A percentile compares a stretch with the other conserved stretches of the same genome.
Conservation (phyloP, 2,888 invertebrate species). For the Pteria penguin region DNA sequence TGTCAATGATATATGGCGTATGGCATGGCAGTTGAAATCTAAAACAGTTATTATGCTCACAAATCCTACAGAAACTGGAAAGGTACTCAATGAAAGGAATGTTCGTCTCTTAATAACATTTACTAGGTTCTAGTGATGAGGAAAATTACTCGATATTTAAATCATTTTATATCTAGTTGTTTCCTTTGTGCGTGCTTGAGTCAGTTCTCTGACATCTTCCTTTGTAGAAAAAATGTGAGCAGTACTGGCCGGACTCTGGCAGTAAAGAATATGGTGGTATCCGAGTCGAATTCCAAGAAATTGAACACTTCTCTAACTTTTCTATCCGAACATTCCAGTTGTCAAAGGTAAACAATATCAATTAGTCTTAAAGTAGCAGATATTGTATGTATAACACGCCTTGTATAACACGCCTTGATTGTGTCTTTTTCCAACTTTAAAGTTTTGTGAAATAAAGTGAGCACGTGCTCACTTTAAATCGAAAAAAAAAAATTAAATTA, state of each 20-base stretch:
- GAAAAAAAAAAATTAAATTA: too few relatives aligned
- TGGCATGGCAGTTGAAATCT: conserved; percentile 81
- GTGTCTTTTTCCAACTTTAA: too few relatives aligned
- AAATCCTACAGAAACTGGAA: conserved; percentile 81
- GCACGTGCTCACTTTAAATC: neutral
- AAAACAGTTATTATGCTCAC: conserved; percentile 82
- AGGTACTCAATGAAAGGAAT: conserved; percentile 69
- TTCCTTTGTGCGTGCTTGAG: too few relatives aligned
- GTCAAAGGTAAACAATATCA: conserved; percentile 64
- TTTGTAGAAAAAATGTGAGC: conserved; percentile 74
- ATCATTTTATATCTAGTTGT: conserved; percentile 18
- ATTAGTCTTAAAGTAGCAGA: too few relatives aligned
- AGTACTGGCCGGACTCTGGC: conserved; percentile 72
- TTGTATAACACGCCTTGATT: too few relatives aligned
- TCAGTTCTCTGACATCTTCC: too few relatives aligned
- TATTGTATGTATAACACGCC: too few relatives aligned
- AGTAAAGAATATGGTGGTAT: conserved; percentile 65
- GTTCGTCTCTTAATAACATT: conserved; percentile 70
- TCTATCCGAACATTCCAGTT: conserved; percentile 72
- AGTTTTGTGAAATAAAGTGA: too few relatives aligned
- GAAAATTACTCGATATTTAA: neutral
- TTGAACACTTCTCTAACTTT: conserved; percentile 68
- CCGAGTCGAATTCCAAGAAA: conserved; percentile 65
- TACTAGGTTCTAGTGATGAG: too few relatives aligned
- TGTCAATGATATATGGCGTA: conserved; percentile 82